Conservation (phyloP, 2,888 invertebrate genomes). For the Rhagonycha fulva region DNA sequence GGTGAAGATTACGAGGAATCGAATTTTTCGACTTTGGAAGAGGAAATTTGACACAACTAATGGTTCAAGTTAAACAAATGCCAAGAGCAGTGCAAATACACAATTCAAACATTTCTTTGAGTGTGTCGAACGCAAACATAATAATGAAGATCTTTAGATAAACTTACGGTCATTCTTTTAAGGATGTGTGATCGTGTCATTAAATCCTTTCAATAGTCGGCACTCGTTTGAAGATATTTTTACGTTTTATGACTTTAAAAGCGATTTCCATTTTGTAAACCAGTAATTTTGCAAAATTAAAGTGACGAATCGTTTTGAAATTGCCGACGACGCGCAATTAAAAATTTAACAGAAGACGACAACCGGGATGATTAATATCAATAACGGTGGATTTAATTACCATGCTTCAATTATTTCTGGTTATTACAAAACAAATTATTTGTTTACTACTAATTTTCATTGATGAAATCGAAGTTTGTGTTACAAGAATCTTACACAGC, state of each 20-base stretch:
- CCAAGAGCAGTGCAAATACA: constrained; percentile 2
- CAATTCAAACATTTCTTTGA: neutral
- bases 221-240: neutral
- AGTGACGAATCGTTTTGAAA: neutral
- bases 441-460: neutral
- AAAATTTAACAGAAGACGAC: neutral
- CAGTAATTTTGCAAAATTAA: neutral
- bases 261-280: neutral
- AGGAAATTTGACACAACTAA: neutral
- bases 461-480: neutral
- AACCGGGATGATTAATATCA: neutral
- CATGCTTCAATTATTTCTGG: neutral
- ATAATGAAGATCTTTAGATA: neutral
- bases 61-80: neutral
- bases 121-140: neutral
- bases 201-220: neutral
- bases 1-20: neutral
- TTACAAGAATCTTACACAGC: neutral
- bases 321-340: neutral
- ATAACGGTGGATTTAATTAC: neutral
- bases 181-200: neutral
- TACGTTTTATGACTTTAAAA: neutral
- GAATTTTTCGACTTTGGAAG: neutral
- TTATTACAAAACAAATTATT: neutral
- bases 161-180: neutral